Evolutionary conservation across 2,113 vertebrate species (phyloP).

Genomic region (Scortum barcoo): DNA sequence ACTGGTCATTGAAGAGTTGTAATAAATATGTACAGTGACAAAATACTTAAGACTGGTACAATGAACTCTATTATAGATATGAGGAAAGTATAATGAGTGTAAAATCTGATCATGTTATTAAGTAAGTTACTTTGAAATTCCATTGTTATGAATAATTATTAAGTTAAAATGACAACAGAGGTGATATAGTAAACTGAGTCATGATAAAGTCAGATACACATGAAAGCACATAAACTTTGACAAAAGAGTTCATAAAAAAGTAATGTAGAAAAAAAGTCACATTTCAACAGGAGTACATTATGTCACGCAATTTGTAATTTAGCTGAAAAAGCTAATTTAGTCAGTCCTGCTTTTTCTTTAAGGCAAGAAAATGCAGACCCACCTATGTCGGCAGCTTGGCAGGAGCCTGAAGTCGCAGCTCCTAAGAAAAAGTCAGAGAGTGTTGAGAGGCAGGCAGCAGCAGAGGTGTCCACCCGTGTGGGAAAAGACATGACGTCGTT

Average conservation of each 20-base stretch:
- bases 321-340: neutral
- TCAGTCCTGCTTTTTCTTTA: neutral
- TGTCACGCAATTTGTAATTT: neutral
- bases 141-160: neutral
- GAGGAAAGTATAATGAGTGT: neutral
- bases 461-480: neutral
- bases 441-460: neutral
- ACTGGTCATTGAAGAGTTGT: neutral
- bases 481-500: slow-evolving; percentile 59
- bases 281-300: neutral
- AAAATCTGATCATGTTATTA: too few relatives aligned
- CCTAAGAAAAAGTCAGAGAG: slow-evolving; percentile 3
- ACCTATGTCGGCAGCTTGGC: neutral
- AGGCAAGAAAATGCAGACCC: slow-evolving; percentile 1
- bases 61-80: neutral
- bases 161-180: neutral
- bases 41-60: neutral
- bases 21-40: neutral
- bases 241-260: neutral
- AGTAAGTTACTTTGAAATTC: too few relatives aligned
- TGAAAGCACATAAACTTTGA: neutral
- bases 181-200: neutral
- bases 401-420: neutral
- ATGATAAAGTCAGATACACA: neutral
- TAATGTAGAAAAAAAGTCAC: neutral